phyloP scores from a whole-genome alignment of 2,888 invertebrate species.

The Drosophila algonquin region DNA sequence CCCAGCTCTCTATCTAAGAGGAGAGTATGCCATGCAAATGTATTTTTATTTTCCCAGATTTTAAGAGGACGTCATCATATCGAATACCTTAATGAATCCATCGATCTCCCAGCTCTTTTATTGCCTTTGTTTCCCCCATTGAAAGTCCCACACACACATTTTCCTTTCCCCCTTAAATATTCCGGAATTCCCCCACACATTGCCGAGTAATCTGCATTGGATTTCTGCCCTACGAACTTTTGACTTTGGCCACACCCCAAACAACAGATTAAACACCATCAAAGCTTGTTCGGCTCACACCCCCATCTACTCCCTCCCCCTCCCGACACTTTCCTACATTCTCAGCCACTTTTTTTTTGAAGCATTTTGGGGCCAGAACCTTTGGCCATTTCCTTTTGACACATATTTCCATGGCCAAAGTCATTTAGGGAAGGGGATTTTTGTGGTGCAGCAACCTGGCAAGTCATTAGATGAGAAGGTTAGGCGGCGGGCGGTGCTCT shows the following conservation, averaged over 20 bases:
- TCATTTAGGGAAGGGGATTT: constrained; percentile 50
- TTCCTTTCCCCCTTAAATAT: not conserved
- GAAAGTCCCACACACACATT: not conserved
- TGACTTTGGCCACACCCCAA: constrained; percentile 25
- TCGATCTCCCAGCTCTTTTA: not conserved
- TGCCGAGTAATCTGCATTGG: constrained; percentile 32
- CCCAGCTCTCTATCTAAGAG: too few species aligned
- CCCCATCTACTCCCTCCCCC: not conserved
- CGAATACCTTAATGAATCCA: not conserved
- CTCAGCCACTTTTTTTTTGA: constrained; percentile 13
- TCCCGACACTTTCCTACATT: constrained; percentile 1
- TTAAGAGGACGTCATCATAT: not conserved
- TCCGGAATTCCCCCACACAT: constrained; percentile 16
- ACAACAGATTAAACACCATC: constrained; percentile 45
- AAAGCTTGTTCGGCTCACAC: constrained; percentile 27
- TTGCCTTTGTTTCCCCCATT: constrained; percentile 9
- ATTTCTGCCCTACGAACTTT: constrained; percentile 30
- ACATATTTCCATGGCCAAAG: constrained; percentile 60
- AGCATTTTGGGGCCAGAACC: constrained; percentile 20
- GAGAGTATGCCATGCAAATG: not conserved
- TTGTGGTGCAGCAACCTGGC: constrained; percentile 50
- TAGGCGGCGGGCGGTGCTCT: constrained; percentile 17
- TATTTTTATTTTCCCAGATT: too few species aligned
- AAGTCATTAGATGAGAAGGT: constrained; percentile 42
- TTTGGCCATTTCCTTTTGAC: constrained; percentile 60